Evolutionary conservation across 2,888 invertebrate species (phyloP).

Genomic region (Arctia plantaginis): DNA sequence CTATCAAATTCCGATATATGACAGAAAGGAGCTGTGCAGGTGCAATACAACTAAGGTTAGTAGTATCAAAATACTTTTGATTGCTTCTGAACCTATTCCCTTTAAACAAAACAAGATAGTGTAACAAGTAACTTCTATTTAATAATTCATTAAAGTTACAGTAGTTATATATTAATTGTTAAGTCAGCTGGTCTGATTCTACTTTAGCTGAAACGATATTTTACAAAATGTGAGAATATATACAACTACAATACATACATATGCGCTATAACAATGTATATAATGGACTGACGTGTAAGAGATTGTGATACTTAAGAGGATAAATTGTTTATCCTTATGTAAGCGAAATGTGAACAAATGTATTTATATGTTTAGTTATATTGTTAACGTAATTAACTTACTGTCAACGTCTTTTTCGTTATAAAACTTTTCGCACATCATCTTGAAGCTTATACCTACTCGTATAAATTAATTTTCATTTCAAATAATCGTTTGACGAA

Average conservation of each 20-base stretch:
- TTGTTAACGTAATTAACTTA: constrained; percentile 21
- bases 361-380: constrained; percentile 39
- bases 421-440: constrained; percentile 30
- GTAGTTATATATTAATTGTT: constrained; percentile 24
- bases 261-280: constrained; percentile 61
- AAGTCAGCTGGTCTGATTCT: constrained; percentile 45
- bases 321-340: constrained; percentile 54
- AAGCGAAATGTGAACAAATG: constrained; percentile 50
- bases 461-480: constrained; percentile 38
- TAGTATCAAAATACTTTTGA: neutral
- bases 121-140: neutral
- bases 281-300: constrained; percentile 76
- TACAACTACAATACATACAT: constrained; percentile 30
- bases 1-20: no score
- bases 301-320: constrained; percentile 78
- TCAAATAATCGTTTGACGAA: constrained; percentile 30
- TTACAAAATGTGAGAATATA: constrained; percentile 23
- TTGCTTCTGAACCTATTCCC: neutral
- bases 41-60: no score
- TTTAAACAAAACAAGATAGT: neutral
- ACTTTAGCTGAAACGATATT: constrained; percentile 15
- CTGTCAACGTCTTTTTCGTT: constrained; percentile 23
- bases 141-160: neutral
- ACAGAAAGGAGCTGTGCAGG: no score
- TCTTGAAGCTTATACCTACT: constrained; percentile 28